phyloP scores from a whole-genome alignment of 2,797 vertebrate species.

The Mormyrus proboscirostris region DNA sequence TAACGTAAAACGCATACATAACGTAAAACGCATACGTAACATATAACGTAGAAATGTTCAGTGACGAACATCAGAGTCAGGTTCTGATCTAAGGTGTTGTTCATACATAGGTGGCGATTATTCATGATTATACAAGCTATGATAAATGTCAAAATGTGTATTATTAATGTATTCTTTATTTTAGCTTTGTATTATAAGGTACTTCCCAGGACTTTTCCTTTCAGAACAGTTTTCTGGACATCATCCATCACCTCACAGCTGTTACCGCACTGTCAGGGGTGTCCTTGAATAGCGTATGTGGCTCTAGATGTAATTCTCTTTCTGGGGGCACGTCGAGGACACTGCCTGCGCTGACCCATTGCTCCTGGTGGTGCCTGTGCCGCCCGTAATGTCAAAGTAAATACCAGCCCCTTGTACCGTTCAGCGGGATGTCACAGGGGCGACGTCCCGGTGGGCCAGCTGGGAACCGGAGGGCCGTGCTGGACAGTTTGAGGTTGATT shows the following conservation, averaged over 20 bases:
- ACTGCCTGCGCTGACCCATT: not conserved
- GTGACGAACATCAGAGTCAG: not conserved
- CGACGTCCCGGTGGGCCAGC: not conserved
- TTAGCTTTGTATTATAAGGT: not conserved
- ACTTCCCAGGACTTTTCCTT: not conserved
- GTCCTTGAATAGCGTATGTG: not conserved
- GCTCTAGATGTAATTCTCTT: not conserved
- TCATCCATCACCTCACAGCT: not conserved
- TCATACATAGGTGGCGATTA: not conserved
- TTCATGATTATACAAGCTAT: constrained; percentile 3
- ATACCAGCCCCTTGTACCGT: not conserved
- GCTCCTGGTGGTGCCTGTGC: not conserved
- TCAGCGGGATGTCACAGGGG: not conserved
- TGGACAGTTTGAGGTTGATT: not conserved
- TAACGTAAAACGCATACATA: not conserved
- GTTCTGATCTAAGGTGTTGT: not conserved
- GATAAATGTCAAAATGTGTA: not conserved
- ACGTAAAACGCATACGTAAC: not conserved
- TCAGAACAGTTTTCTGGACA: not conserved
- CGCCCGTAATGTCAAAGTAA: not conserved
- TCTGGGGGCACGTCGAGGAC: not conserved
- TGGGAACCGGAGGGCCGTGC: not conserved
- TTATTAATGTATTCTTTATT: constrained; percentile 2
- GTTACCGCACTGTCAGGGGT: constrained; percentile 9
- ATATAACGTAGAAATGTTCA: not conserved